Evolutionary conservation across 2,888 invertebrate species (phyloP), one percentile per base, ranked within the genome.

Genomic region (Sinohyriopsis cumingii): DNA sequence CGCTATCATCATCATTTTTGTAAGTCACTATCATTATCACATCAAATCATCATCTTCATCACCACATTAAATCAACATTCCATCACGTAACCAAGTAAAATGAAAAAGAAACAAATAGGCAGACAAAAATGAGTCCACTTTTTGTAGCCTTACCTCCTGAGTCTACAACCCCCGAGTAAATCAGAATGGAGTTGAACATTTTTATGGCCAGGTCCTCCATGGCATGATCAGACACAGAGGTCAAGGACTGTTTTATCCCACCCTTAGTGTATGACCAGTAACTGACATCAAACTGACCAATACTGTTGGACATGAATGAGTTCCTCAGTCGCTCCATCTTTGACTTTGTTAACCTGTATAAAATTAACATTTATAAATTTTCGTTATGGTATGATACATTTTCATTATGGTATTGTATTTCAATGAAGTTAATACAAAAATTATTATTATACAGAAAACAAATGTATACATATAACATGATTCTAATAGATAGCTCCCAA

Each of bases 211-310:
- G 92, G 80, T 95, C 95, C 87, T 97, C 91, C 70, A 89, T 95
- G 83, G 96, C 96, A 3, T 94, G 93, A 90, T 97, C 96, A 66
- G 95, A 94, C 74, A 97, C 92, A 84, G 94, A 93, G 69, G 95
- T 95, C 73, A 98, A 93, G 83, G 95, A 95, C 90, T 96, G 96
- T 3, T 94, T 93, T 69, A 97, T 91, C 12, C 93, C 92, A 73
- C 94, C 93, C 78, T 96, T 93, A 85, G 95, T 94, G 91, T 97
- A 98, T 59, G 96, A 94, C 97, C 97, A 98, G 91, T 94, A 96
- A 25, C 93, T 94, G 77, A 85, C 82, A 59, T 83, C 82, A 76
- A 87, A 86, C 71, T 84, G 82, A 19, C 82, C 80, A 56, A 95
- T 93, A 18, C 95, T 94, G 90, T 95, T 96, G 67, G 95, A 95